Base-by-base conservation (phyloP, 2,888 invertebrate species). In the Crocallis elinguaria region DNA sequence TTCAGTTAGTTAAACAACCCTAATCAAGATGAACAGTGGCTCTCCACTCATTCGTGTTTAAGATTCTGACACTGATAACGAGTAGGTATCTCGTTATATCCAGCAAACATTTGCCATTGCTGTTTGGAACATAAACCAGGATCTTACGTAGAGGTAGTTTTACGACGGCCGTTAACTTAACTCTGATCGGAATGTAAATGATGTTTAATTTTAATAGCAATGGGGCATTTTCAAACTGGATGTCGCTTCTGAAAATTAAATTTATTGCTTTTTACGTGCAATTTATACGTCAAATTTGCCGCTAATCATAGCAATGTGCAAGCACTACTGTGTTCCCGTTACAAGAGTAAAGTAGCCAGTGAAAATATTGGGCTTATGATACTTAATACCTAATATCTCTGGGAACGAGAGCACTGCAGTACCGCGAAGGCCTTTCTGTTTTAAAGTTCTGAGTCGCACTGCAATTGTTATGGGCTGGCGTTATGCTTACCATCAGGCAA, bases 131-230 rank as follows among this genome's bases (percentile, higher is more conserved):
- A 50, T 55, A 55, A 55, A 49, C 50, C 55, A 16, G 43, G 55
- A 53, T 51, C 52, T 67, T 57, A 56, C 48, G 33, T 50, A 56
- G 45, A 52, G 43, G 41, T 45, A 56, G 51, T 51, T 64, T 65
- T 67, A 56, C 55, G 45, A 38, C 25, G 12, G 49, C 36, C 37
- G 44, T 55, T 43, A 49, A 64, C 55, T 60, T 64, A 17, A 33
- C 38, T 56, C 60, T 57, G 58, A 63, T 67, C 58, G 38, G 56
- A 67, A 65, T 65, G 60, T 42, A 54, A 66, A 64, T 56, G 46
- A 9, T 36, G 21, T 41, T 52, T 55, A 50, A 48, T 57, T 56
- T 42, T 46, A 38, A 49, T 52, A 41, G 42, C 53, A 37, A 43
- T 16, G 11, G 43, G 36, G 25, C 29, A 27, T 38, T 49, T 43